phyloP scores from a whole-genome alignment of 2,113 vertebrate species.

The Saimiri boliviensis region DNA sequence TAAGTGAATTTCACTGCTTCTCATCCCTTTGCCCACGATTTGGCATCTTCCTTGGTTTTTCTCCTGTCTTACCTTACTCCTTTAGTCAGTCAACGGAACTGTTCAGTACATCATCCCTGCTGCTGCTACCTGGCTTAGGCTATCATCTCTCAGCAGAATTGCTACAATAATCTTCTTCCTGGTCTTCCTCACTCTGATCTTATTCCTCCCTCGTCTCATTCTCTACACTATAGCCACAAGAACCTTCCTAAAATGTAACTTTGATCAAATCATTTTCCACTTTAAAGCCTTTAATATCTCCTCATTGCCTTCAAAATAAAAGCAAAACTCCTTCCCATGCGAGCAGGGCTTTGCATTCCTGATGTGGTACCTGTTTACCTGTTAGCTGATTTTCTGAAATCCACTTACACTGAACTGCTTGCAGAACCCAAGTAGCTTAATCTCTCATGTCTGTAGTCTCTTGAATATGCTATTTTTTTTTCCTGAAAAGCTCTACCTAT shows the following conservation, averaged over 20 bases:
- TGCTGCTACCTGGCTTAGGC: background rate
- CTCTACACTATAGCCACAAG: background rate
- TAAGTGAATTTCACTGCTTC: background rate
- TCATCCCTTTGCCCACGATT: background rate
- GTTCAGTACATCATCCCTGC: background rate
- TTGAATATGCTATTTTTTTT: background rate
- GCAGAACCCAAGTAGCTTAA: background rate
- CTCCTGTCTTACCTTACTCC: background rate
- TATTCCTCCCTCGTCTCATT: background rate
- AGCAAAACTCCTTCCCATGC: background rate
- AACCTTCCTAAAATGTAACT: background rate
- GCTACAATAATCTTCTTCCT: background rate
- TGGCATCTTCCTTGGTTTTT: background rate
- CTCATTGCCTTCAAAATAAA: slow-evolving; percentile 4
- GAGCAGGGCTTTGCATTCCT: background rate
- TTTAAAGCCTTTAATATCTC: background rate
- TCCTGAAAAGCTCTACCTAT: background rate
- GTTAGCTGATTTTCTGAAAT: background rate
- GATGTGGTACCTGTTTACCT: background rate
- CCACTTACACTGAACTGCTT: background rate
- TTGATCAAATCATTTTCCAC: background rate
- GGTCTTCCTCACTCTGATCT: background rate
- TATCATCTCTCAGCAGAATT: background rate
- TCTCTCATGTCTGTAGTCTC: background rate
- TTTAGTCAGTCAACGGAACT: background rate